A percentile compares a stretch with the other conserved stretches of the same genome.
Conservation (phyloP, 2,888 invertebrate genomes). For the Dicyrtomina minuta region DNA sequence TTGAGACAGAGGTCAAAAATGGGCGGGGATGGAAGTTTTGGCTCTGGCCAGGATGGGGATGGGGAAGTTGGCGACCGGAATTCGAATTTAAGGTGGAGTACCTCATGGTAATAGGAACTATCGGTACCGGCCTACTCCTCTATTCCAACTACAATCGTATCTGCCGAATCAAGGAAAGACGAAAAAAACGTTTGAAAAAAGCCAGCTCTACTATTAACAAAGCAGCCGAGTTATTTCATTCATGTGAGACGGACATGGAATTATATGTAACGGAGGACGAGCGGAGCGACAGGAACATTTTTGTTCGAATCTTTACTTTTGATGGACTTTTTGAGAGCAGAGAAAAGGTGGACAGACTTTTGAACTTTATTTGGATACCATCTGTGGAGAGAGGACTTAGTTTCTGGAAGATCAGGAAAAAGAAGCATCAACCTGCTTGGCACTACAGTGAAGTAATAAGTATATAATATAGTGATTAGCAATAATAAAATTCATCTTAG, state of each 20-base stretch:
- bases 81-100: not conserved
- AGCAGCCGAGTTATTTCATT: too few relatives aligned
- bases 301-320: not conserved
- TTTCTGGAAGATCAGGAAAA: not conserved
- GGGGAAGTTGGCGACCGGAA: too few relatives aligned
- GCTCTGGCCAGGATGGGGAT: too few relatives aligned
- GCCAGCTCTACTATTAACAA: too few relatives aligned
- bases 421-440: not conserved
- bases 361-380: not conserved
- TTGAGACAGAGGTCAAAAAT: too few relatives aligned
- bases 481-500: not conserved
- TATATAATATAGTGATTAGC: not conserved
- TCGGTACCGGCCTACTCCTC: not conserved
- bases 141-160: not conserved
- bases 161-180: too few relatives aligned
- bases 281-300: too few relatives aligned
- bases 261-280: too few relatives aligned
- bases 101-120: not conserved
- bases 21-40: too few relatives aligned
- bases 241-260: too few relatives aligned
- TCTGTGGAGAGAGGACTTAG: constrained; percentile 2
- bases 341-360: not conserved
- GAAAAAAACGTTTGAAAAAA: too few relatives aligned
- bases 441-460: constrained; percentile 11
- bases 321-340: not conserved